Evolutionary conservation across 1,140 invertebrate genomes (phyloP), one percentile per base, ranked within the genome.

Genomic region (Melipona quadrifasciata): DNA sequence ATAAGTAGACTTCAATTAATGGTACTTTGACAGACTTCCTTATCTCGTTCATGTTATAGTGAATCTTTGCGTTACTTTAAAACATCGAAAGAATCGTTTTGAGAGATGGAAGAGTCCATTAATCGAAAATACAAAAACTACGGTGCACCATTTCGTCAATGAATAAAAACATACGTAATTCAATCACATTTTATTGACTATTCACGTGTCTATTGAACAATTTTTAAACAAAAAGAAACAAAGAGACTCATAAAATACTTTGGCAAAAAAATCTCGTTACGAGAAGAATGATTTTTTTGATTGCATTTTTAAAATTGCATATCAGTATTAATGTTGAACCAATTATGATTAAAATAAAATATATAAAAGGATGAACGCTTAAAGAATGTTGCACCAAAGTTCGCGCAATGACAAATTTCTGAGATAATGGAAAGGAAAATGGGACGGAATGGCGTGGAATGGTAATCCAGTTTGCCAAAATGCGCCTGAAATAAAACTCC

Each of bases 401-500:
- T 89, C 89, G 91, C 91, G 92, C 91, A 86, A 81, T 86, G 78
- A 87, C 89, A 91, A 92, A 89, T 88, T 90, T 80, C 89, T 92
- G 84, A 87, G 85, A 61, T 61, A 61, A 34, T 67, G 57, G 86
- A 80, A 82, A 31, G 64, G 65, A 72, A 31, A 71, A 31, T 78
- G 39, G 84, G 79, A 86, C 80, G 77, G 39, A 8, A 47, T 47
- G 6, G 39, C 80, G 39, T 88, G 51, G 77, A 80, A 84, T 88
- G 55, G 81, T 89, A 82, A 85, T 91, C 80, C 86, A 87, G 80
- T 86, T 90, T 90, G 89, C 91, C 90, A 92, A 92, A 92, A 91
- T 92, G 88, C 85, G 89, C 90, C 94, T 94, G 94, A 93, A 94
- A 94, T 91, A 87, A 93, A 94, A 93, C 81, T 89, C 87, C 82